phyloP scores from a whole-genome alignment of 1,140 invertebrate species.

The Achatina immaculata region DNA sequence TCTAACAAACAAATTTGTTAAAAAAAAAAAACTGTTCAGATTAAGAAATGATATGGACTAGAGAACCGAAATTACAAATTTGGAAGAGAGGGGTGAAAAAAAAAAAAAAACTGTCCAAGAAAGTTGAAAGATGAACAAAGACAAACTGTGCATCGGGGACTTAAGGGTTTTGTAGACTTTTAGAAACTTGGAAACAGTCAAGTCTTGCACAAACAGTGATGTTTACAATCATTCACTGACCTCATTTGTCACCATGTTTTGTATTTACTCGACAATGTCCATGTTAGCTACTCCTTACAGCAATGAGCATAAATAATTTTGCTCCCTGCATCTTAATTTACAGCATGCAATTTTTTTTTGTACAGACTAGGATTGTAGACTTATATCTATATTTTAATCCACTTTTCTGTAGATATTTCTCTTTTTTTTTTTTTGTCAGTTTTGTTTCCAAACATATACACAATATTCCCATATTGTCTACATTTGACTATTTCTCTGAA shows the following conservation, averaged over 20 bases:
- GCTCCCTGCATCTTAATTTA: not conserved
- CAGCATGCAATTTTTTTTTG: not conserved
- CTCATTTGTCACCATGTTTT: not conserved
- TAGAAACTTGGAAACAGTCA: not conserved
- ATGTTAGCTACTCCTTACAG: not conserved
- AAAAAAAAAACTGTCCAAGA: too few species aligned
- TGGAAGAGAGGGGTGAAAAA: too few species aligned
- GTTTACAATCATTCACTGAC: not conserved
- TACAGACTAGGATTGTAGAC: not conserved
- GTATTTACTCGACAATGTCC: not conserved
- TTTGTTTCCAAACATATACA: not conserved
- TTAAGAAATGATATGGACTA: too few species aligned
- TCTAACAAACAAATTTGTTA: too few species aligned
- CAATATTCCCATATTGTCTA: too few species aligned
- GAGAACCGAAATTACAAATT: too few species aligned
- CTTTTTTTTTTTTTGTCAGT: too few species aligned
- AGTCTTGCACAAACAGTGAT: not conserved
- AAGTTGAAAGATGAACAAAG: too few species aligned
- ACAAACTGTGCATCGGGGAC: too few species aligned
- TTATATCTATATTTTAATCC: constrained; percentile 9
- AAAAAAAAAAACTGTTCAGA: too few species aligned
- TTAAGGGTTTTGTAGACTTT: too few species aligned
- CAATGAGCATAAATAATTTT: not conserved
- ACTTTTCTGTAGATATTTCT: not conserved
- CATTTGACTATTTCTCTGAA: too few species aligned